These are phyloP conservation scores for Chaetodon auriga DNA, from an alignment of 2,113 vertebrate genomes.

Conservation along the genomic window DNA sequence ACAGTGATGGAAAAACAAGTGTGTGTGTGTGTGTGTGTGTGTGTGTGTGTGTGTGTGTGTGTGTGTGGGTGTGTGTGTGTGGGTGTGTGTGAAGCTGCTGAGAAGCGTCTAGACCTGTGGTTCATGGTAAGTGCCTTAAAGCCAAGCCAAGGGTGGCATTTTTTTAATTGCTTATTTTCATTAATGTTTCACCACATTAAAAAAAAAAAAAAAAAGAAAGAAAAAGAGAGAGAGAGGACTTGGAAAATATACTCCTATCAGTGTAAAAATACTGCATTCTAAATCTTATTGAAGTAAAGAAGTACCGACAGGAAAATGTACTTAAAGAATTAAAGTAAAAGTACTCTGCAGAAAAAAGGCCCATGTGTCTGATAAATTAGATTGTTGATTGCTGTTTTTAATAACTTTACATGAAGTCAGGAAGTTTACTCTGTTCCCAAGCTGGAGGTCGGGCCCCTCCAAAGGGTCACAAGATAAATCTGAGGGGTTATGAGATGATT, in stretches of 20 bases:
- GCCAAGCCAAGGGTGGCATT: background rate
- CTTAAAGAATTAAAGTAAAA: no score
- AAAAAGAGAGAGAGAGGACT: no score
- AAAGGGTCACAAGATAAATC: background rate
- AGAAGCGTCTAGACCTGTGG: background rate
- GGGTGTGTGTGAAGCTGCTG: background rate
- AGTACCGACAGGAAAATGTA: background rate
- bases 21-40: no score
- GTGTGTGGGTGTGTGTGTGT: no score
- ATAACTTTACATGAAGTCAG: background rate
- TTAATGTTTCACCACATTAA: background rate
- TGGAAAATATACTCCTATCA: no score
- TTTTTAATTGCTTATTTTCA: background rate
- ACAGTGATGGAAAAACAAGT: no score
- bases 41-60: no score
- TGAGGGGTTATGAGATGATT: background rate
- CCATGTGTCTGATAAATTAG: no score
- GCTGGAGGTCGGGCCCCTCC: background rate
- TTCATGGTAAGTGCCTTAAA: slow-evolving; percentile 1
- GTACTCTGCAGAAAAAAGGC: no score
- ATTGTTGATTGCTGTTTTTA: background rate
- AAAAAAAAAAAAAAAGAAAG: no score
- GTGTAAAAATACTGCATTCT: background rate
- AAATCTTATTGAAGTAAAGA: background rate
- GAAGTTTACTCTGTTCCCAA: background rate